These are phyloP conservation scores for Ceyx cyanopectus DNA, from an alignment of 2,113 vertebrate species.

Conservation along the genomic window DNA sequence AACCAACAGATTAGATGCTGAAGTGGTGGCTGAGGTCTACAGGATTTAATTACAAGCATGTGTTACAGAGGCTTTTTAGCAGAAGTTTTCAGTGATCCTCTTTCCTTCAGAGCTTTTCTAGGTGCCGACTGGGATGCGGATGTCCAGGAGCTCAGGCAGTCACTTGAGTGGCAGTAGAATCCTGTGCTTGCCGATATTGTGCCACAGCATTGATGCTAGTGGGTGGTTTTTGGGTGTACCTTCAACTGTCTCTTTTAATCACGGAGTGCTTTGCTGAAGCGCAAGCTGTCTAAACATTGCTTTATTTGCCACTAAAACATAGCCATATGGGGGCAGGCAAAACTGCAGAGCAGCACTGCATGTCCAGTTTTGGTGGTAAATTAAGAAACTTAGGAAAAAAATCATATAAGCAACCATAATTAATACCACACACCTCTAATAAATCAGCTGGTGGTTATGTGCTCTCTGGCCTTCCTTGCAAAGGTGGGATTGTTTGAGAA, in stretches of 20 bases:
- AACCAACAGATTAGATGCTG: not conserved
- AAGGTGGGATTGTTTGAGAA: not conserved
- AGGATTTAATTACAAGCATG: not conserved
- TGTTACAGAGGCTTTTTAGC: not conserved
- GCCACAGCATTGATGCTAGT: not conserved
- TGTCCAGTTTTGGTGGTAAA: not conserved
- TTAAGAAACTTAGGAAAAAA: not conserved
- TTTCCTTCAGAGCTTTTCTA: not conserved
- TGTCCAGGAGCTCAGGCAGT: not conserved
- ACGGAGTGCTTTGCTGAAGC: not conserved
- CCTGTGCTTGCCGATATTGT: fast-evolving
- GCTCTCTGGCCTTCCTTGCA: not conserved
- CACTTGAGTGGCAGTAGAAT: not conserved
- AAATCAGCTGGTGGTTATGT: not conserved
- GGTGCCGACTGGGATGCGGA: not conserved
- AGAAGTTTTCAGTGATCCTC: not conserved
- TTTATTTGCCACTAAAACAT: not conserved
- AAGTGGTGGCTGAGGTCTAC: not conserved
- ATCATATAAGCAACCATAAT: not conserved
- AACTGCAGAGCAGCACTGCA: not conserved
- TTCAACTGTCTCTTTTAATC: not conserved
- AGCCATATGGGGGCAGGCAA: not conserved
- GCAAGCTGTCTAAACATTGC: not conserved
- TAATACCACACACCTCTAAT: not conserved
- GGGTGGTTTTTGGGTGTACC: not conserved